Conservation (phyloP, 2,888 invertebrate species). For the Heliconius charithonia region DNA sequence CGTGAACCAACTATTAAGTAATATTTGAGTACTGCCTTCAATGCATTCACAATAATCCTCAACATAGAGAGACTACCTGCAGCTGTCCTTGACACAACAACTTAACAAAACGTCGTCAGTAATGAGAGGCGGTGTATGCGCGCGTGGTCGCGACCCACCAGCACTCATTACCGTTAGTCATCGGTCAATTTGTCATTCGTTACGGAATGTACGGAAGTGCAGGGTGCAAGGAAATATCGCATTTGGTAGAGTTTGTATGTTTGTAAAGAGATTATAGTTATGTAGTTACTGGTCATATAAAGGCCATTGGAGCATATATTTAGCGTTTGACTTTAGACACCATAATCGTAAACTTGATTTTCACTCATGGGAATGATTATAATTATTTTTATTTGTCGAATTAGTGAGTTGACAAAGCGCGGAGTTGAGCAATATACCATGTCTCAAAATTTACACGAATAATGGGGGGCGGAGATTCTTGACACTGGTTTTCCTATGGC, state of each 20-base stretch:
- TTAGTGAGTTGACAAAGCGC: neutral
- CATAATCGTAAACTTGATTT: neutral
- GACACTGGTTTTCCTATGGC: no score
- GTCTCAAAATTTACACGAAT: no score
- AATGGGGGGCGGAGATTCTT: no score
- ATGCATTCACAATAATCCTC: neutral
- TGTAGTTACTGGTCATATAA: neutral
- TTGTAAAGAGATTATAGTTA: no score
- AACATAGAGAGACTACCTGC: slow-evolving; percentile 29
- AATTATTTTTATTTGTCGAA: neutral
- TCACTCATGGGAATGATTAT: neutral
- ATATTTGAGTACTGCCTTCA: neutral
- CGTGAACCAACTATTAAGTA: neutral
- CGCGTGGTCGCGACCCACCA: slow-evolving; percentile 38
- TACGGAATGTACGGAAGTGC: neutral
- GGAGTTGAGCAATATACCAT: no score
- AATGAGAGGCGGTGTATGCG: slow-evolving; percentile 39
- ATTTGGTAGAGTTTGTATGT: neutral
- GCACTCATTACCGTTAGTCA: slow-evolving; percentile 39
- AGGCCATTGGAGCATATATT: neutral
- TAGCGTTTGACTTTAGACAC: no score
- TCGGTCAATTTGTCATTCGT: slow-evolving; percentile 18
- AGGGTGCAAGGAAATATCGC: neutral
- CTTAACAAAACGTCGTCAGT: neutral
- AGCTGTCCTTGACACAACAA: slow-evolving; percentile 28